A percentile compares a stretch with the other conserved stretches of the same genome.
Evolutionary conservation across 2,797 vertebrate genomes (phyloP).

Genomic region (Sternarchorhynchus goeldii): DNA sequence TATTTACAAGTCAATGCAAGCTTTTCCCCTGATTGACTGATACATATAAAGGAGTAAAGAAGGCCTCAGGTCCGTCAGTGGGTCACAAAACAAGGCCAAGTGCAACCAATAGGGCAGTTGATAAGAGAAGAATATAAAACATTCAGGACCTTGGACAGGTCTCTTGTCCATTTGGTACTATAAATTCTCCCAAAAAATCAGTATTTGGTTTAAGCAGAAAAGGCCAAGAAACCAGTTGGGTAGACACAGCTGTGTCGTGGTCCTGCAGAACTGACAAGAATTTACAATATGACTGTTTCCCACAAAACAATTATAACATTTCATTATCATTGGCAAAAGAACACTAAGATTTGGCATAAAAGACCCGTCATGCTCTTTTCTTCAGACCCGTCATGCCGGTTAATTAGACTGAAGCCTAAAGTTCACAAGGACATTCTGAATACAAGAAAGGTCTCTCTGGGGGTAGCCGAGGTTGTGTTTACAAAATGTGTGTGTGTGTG

Average conservation of each 20-base stretch:
- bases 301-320: background rate
- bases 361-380: conserved; percentile 17
- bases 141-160: conserved; percentile 74
- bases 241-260: background rate
- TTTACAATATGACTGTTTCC: background rate
- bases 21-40: background rate
- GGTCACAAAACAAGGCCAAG: background rate
- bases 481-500: conserved; percentile 23
- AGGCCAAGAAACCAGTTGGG: conserved; percentile 52
- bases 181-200: conserved; percentile 21
- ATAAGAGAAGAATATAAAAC: background rate
- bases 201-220: conserved; percentile 26
- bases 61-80: background rate
- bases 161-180: conserved; percentile 26
- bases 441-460: conserved; percentile 15
- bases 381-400: background rate
- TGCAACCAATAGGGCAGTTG: background rate
- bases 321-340: background rate
- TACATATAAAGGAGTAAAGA: background rate
- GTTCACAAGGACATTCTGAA: conserved; percentile 22
- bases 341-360: conserved; percentile 17
- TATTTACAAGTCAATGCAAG: conserved; percentile 13
- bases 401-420: conserved; percentile 17
- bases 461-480: conserved; percentile 33
- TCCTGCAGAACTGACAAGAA: too few species aligned